These are phyloP conservation scores for Anoplopoma fimbria DNA, from an alignment of 2,113 vertebrate genomes.

Conservation along the genomic window DNA sequence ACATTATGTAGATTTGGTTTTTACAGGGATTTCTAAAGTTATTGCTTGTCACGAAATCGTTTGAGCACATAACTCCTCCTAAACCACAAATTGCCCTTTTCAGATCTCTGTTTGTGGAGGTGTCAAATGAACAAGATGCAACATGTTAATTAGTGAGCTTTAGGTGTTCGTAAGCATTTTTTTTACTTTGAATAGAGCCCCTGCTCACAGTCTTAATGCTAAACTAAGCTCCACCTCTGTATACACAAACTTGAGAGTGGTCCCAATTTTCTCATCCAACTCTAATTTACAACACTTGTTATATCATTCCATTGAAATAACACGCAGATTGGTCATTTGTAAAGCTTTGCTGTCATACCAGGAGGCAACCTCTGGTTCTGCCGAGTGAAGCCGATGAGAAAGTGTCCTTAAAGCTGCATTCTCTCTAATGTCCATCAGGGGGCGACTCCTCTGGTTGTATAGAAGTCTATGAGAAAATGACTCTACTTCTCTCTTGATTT, in stretches of 20 bases:
- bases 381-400: too few relatives aligned
- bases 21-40: constrained; percentile 1
- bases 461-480: background rate
- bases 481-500: background rate
- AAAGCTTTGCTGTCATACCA: background rate
- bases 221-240: too few relatives aligned
- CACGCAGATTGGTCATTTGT: background rate
- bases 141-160: constrained; percentile 27
- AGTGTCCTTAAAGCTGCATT: background rate
- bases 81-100: constrained; percentile 49
- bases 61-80: constrained; percentile 18
- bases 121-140: constrained; percentile 36
- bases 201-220: too few relatives aligned
- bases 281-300: background rate
- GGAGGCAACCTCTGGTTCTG: too few relatives aligned
- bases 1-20: background rate
- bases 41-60: constrained; percentile 15
- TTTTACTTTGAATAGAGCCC: too few relatives aligned
- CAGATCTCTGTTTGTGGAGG: constrained; percentile 26
- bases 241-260: too few relatives aligned
- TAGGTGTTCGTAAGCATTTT: background rate
- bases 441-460: background rate
- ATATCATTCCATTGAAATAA: background rate
- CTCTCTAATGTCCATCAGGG: background rate
- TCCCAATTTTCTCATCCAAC: too few relatives aligned